These are phyloP conservation scores for Zaprionus ornatus DNA, from an alignment of 1,140 invertebrate species.

Conservation along the genomic window DNA sequence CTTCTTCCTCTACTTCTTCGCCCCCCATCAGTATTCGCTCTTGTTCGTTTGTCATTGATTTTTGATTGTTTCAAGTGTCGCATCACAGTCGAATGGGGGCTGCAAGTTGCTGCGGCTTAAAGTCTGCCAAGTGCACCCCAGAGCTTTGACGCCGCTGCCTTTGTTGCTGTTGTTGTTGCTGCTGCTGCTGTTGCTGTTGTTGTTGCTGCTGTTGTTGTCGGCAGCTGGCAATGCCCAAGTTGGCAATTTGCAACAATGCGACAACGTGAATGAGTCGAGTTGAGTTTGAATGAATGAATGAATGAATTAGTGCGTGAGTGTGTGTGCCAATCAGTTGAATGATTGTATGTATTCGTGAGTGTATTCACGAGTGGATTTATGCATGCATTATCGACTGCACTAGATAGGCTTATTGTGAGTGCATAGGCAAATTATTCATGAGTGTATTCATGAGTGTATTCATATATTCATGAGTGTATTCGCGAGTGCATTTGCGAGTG, in stretches of 20 bases:
- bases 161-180: constrained; percentile 50
- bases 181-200: constrained; percentile 27
- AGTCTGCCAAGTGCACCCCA: constrained; percentile 78
- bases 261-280: neutral
- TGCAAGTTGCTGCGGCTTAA: constrained; percentile 27
- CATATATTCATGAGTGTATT: constrained; percentile 5
- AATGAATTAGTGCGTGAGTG: neutral
- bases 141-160: constrained; percentile 73
- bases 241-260: constrained; percentile 76
- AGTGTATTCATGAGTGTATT: constrained; percentile 20
- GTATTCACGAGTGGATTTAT: neutral
- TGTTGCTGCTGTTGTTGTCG: neutral
- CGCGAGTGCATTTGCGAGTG: no score
- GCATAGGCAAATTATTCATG: neutral
- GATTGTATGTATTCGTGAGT: neutral
- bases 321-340: neutral
- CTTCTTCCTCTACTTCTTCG: constrained; percentile 32
- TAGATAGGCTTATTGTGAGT: neutral
- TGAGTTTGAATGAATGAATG: constrained; percentile 1
- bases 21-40: neutral
- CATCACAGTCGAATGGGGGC: constrained; percentile 22
- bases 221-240: constrained; percentile 71
- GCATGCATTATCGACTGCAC: constrained; percentile 1
- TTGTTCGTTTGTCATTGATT: constrained; percentile 70
- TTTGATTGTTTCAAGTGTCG: constrained; percentile 79